phyloP scores from a whole-genome alignment of 1,140 invertebrate genomes.

The Sarcophaga peregrina region DNA sequence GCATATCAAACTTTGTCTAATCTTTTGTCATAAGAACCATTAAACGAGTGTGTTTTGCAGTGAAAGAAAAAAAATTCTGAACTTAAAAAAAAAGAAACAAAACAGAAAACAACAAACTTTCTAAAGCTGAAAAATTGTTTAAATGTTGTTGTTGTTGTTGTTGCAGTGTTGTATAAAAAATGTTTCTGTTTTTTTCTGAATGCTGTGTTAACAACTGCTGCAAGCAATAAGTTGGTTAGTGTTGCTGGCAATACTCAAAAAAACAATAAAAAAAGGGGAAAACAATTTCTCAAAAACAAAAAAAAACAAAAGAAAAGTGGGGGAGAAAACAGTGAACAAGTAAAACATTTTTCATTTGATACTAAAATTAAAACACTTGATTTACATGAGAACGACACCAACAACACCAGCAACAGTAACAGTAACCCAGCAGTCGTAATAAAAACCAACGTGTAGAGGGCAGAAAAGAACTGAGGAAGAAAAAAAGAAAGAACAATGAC shows the following conservation, averaged over 20 bases:
- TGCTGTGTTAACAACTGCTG: neutral
- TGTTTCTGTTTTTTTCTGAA: neutral
- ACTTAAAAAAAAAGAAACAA: neutral
- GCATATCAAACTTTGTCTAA: too few relatives aligned
- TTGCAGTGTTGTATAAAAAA: neutral
- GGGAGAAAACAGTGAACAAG: neutral
- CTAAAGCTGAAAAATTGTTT: neutral
- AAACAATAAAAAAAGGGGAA: neutral
- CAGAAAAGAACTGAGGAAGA: too few relatives aligned
- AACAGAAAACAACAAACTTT: neutral
- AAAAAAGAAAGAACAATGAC: conserved; percentile 33
- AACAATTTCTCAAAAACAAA: neutral
- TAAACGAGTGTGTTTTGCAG: too few relatives aligned
- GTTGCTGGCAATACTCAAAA: neutral
- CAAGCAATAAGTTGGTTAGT: neutral
- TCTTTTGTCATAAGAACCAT: too few relatives aligned
- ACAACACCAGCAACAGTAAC: neutral
- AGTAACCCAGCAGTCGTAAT: conserved; percentile 17
- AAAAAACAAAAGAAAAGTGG: conserved; percentile 9
- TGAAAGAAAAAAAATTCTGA: too few relatives aligned
- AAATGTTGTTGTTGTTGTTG: neutral
- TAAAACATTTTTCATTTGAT: conserved; percentile 6
- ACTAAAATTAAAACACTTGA: conserved; percentile 43
- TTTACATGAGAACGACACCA: conserved; percentile 40
- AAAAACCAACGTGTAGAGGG: too few relatives aligned